A percentile compares a stretch with the other conserved stretches of the same genome.
Conservation (phyloP, 2,888 invertebrate species). For the Poecilobothrus nobilitatus region DNA sequence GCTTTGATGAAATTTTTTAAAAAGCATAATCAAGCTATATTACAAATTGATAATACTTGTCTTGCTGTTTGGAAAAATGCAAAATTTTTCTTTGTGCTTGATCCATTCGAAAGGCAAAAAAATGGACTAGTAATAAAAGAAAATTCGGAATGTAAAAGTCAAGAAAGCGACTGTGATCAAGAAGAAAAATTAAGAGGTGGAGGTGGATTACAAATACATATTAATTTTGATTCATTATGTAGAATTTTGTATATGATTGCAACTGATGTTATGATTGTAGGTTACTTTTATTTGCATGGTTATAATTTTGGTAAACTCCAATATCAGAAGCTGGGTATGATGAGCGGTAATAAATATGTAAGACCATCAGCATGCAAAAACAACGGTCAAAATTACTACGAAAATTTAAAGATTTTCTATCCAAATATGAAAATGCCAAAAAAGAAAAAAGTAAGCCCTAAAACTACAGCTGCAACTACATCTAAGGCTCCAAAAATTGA, state of each 20-base stretch:
- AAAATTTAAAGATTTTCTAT: slow-evolving; percentile 11
- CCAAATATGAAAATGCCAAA: background rate
- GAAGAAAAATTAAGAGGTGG: slow-evolving; percentile 31
- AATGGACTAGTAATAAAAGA: slow-evolving; percentile 44
- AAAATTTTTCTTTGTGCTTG: slow-evolving; percentile 56
- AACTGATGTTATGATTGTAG: slow-evolving; percentile 33
- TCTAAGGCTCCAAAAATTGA: background rate
- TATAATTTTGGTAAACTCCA: slow-evolving; percentile 38
- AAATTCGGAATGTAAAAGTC: too few species aligned
- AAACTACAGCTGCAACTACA: background rate
- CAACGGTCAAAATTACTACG: background rate
- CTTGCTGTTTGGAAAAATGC: slow-evolving; percentile 56
- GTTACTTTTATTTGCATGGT: slow-evolving; percentile 49
- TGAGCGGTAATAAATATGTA: slow-evolving; percentile 19
- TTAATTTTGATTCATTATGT: slow-evolving; percentile 50
- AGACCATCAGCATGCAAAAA: background rate
- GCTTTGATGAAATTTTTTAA: slow-evolving; percentile 32
- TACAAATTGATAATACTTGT: slow-evolving; percentile 53
- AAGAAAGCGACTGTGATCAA: too few species aligned
- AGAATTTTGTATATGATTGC: slow-evolving; percentile 47
- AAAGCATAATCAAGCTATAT: slow-evolving; percentile 31
- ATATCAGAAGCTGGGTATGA: slow-evolving; percentile 34
- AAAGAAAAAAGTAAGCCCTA: too few species aligned
- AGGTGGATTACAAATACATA: slow-evolving; percentile 56
- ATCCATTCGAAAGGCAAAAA: slow-evolving; percentile 54